Conservation (phyloP, 2,113 vertebrate species). For the Butorides virescens region DNA sequence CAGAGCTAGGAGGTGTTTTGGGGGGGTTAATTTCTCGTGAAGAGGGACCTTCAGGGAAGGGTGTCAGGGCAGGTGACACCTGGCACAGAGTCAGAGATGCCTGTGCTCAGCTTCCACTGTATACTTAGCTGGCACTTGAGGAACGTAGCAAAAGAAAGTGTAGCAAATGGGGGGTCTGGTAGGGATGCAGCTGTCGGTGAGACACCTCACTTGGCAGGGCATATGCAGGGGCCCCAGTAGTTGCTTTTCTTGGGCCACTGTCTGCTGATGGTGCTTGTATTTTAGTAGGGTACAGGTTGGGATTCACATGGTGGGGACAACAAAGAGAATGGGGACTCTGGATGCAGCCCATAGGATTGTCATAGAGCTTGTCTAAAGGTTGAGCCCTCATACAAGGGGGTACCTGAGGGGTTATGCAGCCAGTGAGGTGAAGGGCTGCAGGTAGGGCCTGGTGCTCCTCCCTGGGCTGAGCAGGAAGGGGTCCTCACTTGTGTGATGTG, state of each 20-base stretch:
- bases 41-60: background rate
- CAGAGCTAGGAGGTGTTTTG: background rate
- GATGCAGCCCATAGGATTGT: background rate
- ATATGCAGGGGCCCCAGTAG: background rate
- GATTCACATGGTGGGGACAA: background rate
- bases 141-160: background rate
- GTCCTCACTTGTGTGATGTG: background rate
- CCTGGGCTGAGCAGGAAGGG: background rate
- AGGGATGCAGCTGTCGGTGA: background rate
- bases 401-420: background rate
- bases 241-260: background rate
- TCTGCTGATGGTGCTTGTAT: background rate
- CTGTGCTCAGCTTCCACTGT: background rate
- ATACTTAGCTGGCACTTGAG: background rate
- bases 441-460: background rate
- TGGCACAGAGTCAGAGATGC: background rate
- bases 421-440: background rate
- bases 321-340: background rate
- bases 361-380: background rate
- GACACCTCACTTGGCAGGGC: background rate
- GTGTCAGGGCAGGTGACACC: background rate
- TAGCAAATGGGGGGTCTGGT: background rate
- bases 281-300: background rate
- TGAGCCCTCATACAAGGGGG: background rate
- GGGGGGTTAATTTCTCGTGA: background rate